Evolutionary conservation across 2,888 invertebrate genomes (phyloP).

Genomic region (Nematopogon swammerdamellus): DNA sequence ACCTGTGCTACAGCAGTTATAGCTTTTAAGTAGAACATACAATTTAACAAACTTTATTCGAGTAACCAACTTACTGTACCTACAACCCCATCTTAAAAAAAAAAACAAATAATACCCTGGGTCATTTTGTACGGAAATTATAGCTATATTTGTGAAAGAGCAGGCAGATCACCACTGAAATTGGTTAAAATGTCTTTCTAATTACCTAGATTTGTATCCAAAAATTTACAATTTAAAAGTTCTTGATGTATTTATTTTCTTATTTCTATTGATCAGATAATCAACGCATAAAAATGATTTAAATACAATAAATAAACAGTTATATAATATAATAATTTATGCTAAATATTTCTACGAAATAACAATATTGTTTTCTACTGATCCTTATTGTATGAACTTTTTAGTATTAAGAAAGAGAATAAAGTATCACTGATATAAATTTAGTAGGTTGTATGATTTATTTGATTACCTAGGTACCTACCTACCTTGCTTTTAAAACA

Average conservation of each 20-base stretch:
- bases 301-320: constrained; percentile 25
- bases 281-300: no score
- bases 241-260: background rate
- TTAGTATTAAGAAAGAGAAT: constrained; percentile 34
- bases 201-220: background rate
- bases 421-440: no score
- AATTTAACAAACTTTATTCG: background rate
- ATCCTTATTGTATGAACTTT: constrained; percentile 43
- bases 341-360: constrained; percentile 47
- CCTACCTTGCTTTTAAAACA: no score
- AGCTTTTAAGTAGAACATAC: background rate
- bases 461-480: no score
- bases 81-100: no score
- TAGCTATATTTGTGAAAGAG: no score
- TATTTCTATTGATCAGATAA: background rate
- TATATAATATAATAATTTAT: constrained; percentile 40
- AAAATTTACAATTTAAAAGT: background rate
- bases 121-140: background rate
- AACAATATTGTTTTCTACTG: constrained; percentile 55
- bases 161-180: background rate
- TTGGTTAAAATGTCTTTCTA: background rate
- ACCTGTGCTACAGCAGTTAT: constrained; percentile 39
- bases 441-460: no score
- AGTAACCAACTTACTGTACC: background rate
- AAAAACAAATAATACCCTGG: background rate